Conservation (phyloP, 2,888 invertebrate genomes). For the Neoitamus cyanurus region DNA sequence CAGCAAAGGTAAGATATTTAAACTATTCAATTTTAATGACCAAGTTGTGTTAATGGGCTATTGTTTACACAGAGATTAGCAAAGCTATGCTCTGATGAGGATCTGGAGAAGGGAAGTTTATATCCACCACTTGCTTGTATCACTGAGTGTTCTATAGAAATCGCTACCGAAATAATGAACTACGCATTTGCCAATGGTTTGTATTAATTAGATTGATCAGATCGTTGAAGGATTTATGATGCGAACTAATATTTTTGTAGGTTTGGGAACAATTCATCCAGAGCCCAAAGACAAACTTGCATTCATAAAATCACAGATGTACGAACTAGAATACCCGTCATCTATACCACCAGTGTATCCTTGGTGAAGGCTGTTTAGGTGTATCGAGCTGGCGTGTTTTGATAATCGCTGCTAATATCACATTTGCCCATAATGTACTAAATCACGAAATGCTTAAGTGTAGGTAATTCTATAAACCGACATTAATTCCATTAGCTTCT, state of each 20-base stretch:
- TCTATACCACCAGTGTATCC: slow-evolving; percentile 73
- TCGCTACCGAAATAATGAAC: slow-evolving; percentile 84
- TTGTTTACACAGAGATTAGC: slow-evolving; percentile 74
- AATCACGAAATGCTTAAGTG: not conserved
- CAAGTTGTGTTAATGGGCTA: not conserved
- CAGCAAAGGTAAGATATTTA: slow-evolving; percentile 77
- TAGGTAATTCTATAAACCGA: not conserved
- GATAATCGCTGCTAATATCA: too few species aligned
- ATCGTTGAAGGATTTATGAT: slow-evolving; percentile 56
- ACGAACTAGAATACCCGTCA: slow-evolving; percentile 76
- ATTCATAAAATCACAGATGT: slow-evolving; percentile 85
- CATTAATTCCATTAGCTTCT: not conserved
- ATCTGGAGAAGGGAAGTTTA: slow-evolving; percentile 85
- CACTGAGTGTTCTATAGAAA: slow-evolving; percentile 85
- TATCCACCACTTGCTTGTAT: slow-evolving; percentile 91
- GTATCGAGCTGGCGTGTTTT: not conserved
- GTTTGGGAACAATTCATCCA: slow-evolving; percentile 81
- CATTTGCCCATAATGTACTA: not conserved
- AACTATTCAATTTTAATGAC: not conserved
- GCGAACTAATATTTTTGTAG: slow-evolving; percentile 66
- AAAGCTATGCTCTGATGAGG: slow-evolving; percentile 80
- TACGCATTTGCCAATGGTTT: slow-evolving; percentile 82
- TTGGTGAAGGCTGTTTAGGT: not conserved
- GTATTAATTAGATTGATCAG: not conserved
- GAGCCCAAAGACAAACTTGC: slow-evolving; percentile 78